phyloP scores from a whole-genome alignment of 1,140 invertebrate species.

The Varroa destructor region DNA sequence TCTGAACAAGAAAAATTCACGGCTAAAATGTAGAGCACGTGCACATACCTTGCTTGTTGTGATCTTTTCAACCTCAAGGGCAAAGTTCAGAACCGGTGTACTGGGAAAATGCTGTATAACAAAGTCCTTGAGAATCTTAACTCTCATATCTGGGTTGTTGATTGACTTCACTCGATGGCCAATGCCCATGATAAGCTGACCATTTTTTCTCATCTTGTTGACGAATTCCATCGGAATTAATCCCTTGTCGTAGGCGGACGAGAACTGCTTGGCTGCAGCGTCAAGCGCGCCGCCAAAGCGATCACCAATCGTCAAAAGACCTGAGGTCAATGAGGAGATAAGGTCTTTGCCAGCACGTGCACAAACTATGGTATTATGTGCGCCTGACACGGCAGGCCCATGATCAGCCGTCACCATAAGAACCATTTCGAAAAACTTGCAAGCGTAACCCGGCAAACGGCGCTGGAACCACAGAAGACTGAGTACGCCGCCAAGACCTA shows the following conservation, averaged over 20 bases:
- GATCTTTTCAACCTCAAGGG: conserved; percentile 94
- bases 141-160: conserved; percentile 97
- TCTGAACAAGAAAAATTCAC: background rate
- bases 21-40: conserved; percentile 1
- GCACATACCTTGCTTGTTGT: conserved; percentile 71
- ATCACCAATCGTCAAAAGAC: conserved; percentile 93
- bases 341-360: conserved; percentile 97
- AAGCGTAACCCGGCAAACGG: conserved; percentile 78
- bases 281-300: conserved; percentile 96
- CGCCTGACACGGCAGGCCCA: conserved; percentile 94
- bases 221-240: conserved; percentile 97
- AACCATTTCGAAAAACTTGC: conserved; percentile 98
- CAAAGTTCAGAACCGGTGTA: conserved; percentile 83
- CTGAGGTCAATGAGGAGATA: conserved; percentile 87
- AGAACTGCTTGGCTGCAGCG: conserved; percentile 87
- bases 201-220: conserved; percentile 89
- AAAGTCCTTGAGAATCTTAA: conserved; percentile 88
- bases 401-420: conserved; percentile 98
- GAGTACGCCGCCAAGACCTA: conserved; percentile 94
- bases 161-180: conserved; percentile 96
- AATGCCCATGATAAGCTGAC: conserved; percentile 97
- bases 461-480: conserved; percentile 96
- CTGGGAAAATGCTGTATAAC: conserved; percentile 82
- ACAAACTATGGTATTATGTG: conserved; percentile 98
- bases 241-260: conserved; percentile 81